Evolutionary conservation across 64 coral and sea anemone species (phyloP), one percentile per base, ranked within the genome.

Genomic region (Acropora yongei): DNA sequence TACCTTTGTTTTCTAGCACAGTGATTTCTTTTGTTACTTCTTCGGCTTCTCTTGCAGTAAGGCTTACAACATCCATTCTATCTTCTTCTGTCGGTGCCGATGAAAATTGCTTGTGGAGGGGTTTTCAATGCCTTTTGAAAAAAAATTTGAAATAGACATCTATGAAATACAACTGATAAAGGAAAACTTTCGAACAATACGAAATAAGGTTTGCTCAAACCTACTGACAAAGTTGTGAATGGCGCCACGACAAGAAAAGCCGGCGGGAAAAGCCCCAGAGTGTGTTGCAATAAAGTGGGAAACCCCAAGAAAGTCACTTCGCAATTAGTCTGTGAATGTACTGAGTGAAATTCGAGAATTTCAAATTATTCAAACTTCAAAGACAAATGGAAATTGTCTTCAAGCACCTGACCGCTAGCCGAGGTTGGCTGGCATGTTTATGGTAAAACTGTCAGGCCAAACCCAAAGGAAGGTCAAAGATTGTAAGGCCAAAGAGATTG

Each of bases 61-160:
- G 74, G 67, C 72, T 88, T 57, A 93, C 65, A 76, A 86, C 90
- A 3, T 14, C 40, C 40, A 19, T 55, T 80, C 18, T 47, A 14
- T 40, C 60, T 5, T 88, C 91, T 68, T 88, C 75, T 57, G 8
- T 78, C 68, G 65, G 84, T 93, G 78, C 90, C 16, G 80, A 76
- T 41, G 74, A 30, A 86, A 0, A 90, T 8, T 82, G 78, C 14
- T 86, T 92, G 71, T 77, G 57, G 76, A 86, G 82, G 83, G 16
- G 10, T 45, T 88, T 86, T 93, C 51, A 85, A 86, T 77, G 73
- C 20, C 75, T 82, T 88, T 41, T 93, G n/a, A 30, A 93, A 87
- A 93, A 82, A 75, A 93, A 88, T 82, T 93, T 82, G 72, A 82
- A 93, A 93, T 76, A 88, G 84, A 80, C 92, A 80, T 88, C 68